Base-by-base conservation (phyloP, 2,888 invertebrate species). In the Cantharis lateralis region DNA sequence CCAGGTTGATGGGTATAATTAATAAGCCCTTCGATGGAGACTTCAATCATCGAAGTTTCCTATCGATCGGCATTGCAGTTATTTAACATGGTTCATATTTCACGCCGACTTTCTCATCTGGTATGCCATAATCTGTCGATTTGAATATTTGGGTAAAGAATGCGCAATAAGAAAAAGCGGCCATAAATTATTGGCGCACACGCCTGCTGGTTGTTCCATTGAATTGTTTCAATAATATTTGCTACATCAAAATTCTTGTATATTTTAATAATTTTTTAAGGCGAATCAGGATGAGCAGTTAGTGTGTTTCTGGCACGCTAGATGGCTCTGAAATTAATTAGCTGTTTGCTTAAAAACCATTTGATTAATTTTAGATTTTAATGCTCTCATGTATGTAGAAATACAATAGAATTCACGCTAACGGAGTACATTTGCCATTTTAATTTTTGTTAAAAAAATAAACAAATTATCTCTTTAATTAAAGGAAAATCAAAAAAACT, bases 1-100 rank as follows among this genome's bases (percentile, higher is more conserved):
- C 71, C 74, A 69, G 78, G 78, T 75, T n/a, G 71, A 63, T 71
- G 73, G 75, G 76, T 71, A 64, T 64, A 70, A 68, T 66, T 66
- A 18, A 16, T 64, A 20, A 66, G 64, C 64, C 64, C 64, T 66
- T 66, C 13, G 64, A 66, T 48, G 48, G 7, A 48, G n/a, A 7
- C 5, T 48, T 48, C 48, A 48, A 48, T 48, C n/a, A 2, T n/a
- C n/a, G 7, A 7, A n/a, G 7, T 48, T n/a, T n/a, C 2, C n/a
- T n/a, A 13, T 28, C 26, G 1, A 28, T 10, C 32, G 2, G 11
- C 3, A 13, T 3, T 32, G 32, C 48, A n/a, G 48, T 48, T 48
- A n/a, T n/a, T 48, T n/a, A 48, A 48, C 48, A n/a, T 28, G 11
- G 62, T 32, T 24, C 15, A 70, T 72, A n/a, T 63, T 73, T 24